Evolutionary conservation across 1,140 invertebrate species (phyloP).

Genomic region (Adelges cooleyi): DNA sequence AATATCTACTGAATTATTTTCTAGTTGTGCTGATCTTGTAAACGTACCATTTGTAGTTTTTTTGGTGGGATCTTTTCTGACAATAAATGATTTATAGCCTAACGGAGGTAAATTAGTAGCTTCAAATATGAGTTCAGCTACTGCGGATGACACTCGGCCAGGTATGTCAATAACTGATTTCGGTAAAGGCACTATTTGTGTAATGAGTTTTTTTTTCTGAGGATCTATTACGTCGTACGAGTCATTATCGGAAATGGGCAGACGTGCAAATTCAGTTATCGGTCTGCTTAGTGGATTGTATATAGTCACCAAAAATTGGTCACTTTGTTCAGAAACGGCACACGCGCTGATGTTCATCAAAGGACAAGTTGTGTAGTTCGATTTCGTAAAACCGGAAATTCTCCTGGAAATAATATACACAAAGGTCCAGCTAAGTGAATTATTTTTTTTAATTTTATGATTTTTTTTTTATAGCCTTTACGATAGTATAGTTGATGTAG

Average conservation of each 20-base stretch:
- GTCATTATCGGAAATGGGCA: constrained; percentile 31
- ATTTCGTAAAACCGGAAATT: not conserved
- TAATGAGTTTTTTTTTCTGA: constrained; percentile 31
- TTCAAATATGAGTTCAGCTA: constrained; percentile 40
- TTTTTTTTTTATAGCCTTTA: too few species aligned
- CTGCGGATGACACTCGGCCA: constrained; percentile 37
- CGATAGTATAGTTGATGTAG: not conserved
- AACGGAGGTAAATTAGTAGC: constrained; percentile 41
- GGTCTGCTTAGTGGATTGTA: constrained; percentile 43
- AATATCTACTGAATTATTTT: not conserved
- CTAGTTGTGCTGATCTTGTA: not conserved
- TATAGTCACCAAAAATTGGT: constrained; percentile 38
- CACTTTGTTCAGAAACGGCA: constrained; percentile 38
- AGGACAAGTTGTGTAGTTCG: constrained; percentile 15
- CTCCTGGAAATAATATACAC: not conserved
- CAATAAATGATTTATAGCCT: constrained; percentile 33
- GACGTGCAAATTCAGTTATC: constrained; percentile 30
- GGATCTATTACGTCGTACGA: constrained; percentile 31
- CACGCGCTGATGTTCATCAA: constrained; percentile 45
- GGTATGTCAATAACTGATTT: constrained; percentile 36
- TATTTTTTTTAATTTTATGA: too few species aligned
- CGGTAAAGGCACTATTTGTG: constrained; percentile 38
- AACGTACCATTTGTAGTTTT: not conserved
- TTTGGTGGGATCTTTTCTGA: not conserved
- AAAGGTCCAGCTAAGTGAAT: too few species aligned